A percentile compares a stretch with the other conserved stretches of the same genome.
Conservation (phyloP, 2,888 invertebrate species). For the Dioctria linearis region DNA sequence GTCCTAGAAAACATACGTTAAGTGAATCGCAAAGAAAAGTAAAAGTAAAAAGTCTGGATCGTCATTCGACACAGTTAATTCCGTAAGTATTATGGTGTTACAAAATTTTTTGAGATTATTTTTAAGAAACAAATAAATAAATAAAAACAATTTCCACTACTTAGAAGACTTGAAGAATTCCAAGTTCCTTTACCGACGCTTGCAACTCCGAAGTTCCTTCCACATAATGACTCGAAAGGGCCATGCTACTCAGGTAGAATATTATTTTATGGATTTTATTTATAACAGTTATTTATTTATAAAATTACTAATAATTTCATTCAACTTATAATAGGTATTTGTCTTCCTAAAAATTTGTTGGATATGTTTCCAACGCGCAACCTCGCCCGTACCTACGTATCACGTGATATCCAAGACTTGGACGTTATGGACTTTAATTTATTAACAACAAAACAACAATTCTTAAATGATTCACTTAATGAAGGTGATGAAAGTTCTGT, state of each 20-base stretch:
- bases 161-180: slow-evolving; percentile 66
- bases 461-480: slow-evolving; percentile 68
- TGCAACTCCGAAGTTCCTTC: slow-evolving; percentile 67
- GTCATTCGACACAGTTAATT: slow-evolving; percentile 65
- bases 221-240: slow-evolving; percentile 67
- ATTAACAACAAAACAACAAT: slow-evolving; percentile 66
- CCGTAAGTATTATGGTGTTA: slow-evolving; percentile 63
- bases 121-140: neutral
- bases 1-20: slow-evolving; percentile 65
- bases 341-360: slow-evolving; percentile 70
- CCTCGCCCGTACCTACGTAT: slow-evolving; percentile 68
- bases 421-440: slow-evolving; percentile 67
- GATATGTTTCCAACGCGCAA: slow-evolving; percentile 69
- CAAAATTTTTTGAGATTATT: neutral
- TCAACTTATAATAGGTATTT: slow-evolving; percentile 64
- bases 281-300: neutral
- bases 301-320: neutral
- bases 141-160: slow-evolving; percentile 10
- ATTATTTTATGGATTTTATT: neutral
- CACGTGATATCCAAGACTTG: slow-evolving; percentile 69
- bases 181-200: slow-evolving; percentile 67
- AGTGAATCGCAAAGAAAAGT: slow-evolving; percentile 67
- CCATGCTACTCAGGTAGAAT: slow-evolving; percentile 69
- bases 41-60: slow-evolving; percentile 69
- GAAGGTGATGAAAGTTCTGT: slow-evolving; percentile 70